Percentiles rank a stretch among this genome's conserved stretches.
Conservation (phyloP, 1,140 invertebrate species). For the Hirudo medicinalis region DNA sequence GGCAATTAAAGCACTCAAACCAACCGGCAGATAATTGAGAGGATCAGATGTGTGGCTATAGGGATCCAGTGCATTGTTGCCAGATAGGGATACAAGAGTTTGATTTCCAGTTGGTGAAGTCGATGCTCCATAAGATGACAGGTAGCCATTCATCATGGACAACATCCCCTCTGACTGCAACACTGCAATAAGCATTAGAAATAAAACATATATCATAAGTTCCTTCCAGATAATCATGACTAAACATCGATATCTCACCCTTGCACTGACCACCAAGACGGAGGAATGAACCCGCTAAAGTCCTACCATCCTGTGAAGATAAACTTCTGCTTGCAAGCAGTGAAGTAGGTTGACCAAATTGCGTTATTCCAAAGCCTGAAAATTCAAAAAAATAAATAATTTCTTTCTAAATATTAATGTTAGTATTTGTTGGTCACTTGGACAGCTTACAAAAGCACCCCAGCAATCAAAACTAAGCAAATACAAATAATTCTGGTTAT, state of each 20-base stretch:
- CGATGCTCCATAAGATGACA: slow-evolving; percentile 58
- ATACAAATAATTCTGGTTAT: no score
- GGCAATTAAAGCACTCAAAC: not conserved
- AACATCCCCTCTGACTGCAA: slow-evolving; percentile 21
- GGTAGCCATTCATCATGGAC: slow-evolving; percentile 47
- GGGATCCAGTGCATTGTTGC: slow-evolving; percentile 67
- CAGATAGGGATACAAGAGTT: slow-evolving; percentile 73
- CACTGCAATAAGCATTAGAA: slow-evolving; percentile 13
- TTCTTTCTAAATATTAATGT: no score
- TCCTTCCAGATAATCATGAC: no score
- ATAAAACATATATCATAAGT: no score
- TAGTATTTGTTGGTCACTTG: no score
- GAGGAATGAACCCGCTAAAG: slow-evolving; percentile 8
- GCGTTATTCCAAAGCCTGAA: slow-evolving; percentile 4
- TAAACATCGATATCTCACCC: not conserved
- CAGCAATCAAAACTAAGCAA: no score
- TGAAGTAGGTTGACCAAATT: slow-evolving; percentile 8
- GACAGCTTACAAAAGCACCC: no score
- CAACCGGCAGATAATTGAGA: slow-evolving; percentile 40
- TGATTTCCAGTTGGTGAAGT: slow-evolving; percentile 54
- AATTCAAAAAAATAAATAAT: no score
- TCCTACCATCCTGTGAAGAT: slow-evolving; percentile 7
- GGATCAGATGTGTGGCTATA: slow-evolving; percentile 51
- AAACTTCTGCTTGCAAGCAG: slow-evolving; percentile 1
- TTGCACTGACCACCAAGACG: slow-evolving; percentile 10